Evolutionary conservation across 2,113 vertebrate species (phyloP), one percentile per base, ranked within the genome.

Genomic region (Cyprinus carpio): DNA sequence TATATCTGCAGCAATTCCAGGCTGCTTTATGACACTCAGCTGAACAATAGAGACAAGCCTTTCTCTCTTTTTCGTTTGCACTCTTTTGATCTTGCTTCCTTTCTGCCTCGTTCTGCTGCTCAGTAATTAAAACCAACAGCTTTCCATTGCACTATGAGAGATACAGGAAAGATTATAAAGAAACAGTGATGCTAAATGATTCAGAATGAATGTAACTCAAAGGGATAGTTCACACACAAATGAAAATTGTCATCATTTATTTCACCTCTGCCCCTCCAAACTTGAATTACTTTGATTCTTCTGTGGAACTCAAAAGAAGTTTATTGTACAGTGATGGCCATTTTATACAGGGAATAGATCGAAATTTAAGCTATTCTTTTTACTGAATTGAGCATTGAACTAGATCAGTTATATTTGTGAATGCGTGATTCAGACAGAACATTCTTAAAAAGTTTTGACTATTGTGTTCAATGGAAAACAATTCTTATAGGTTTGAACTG

Each of bases 31-130:
- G 49, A 82, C 49, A 54, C 64, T 82, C 23, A 27, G 20, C 29
- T 82, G 65, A 82, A 72, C 81, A 82, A 82, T 71, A 71, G 65
- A 81, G 84, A 91, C 87, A 89, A 90, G 60, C 43, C 4, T 75
- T 58, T 58, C 72, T 75, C 72, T 75, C 71, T 37, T 64, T 82
- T 49, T 71, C 54, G 15, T 69, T 84, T 31, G 37, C 79, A 72
- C 11, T 84, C 58, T 86, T 58, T 83, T 69, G 71, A 75, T 87
- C 74, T 34, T n/a, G 20, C 18, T 78, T 75, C 29, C 25, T 72
- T 46, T 58, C 64, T 78, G n/a, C 37, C 65, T n/a, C 25, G 49
- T 46, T 58, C 51, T 78, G n/a, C 37, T 75, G 12, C 37, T 72
- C 34, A 5, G 49, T 58, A 60, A 65, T 80, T 81, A 74, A 23